phyloP scores from a whole-genome alignment of 2,797 vertebrate species.

The Notoglanidium macrostoma region DNA sequence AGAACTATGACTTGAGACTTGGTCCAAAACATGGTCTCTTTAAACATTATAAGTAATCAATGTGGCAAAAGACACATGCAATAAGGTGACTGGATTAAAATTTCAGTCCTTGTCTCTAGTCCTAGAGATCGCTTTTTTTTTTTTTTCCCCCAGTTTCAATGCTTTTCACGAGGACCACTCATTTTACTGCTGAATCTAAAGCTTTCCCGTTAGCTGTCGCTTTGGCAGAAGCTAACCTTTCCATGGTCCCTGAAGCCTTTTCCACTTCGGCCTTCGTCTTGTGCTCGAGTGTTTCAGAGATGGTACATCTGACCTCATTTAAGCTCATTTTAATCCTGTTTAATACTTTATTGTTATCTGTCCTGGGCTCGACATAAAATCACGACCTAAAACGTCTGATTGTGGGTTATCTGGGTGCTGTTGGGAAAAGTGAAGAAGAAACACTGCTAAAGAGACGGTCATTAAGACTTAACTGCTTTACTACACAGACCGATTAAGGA shows the following conservation, averaged over 20 bases:
- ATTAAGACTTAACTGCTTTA: not conserved
- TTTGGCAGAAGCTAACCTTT: not conserved
- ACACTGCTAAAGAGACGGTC: not conserved
- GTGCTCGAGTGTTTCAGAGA: not conserved
- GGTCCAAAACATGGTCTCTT: not conserved
- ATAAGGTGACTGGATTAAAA: not conserved
- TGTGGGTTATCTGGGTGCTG: not conserved
- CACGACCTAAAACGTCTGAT: not conserved
- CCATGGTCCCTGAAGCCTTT: not conserved
- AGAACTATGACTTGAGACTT: not conserved
- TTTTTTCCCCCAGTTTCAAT: not conserved
- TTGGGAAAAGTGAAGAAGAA: not conserved
- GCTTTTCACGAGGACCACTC: not conserved
- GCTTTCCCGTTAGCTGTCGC: not conserved
- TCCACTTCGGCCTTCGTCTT: not conserved
- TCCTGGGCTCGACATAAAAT: not conserved
- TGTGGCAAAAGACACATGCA: not conserved
- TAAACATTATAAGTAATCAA: not conserved
- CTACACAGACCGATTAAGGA: not conserved
- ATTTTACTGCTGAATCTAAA: not conserved
- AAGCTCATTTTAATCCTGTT: not conserved
- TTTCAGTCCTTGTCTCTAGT: not conserved
- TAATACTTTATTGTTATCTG: constrained; percentile 3
- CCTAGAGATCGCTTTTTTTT: not conserved
- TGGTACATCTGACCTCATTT: not conserved